Base-by-base conservation (phyloP, 1,140 invertebrate species). In the Euschistus heros region DNA sequence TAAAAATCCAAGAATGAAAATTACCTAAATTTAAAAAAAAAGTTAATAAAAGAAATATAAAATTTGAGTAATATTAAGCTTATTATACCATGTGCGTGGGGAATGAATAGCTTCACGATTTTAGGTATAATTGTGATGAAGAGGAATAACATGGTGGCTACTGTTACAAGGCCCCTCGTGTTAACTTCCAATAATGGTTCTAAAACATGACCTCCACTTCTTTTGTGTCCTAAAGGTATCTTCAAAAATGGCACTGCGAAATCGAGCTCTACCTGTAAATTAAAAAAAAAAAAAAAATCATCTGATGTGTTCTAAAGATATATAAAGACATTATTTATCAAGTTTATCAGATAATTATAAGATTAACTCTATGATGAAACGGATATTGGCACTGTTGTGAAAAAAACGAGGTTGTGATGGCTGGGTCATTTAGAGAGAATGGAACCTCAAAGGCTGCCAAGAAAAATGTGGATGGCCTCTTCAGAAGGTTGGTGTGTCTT, bases 241-340 rank as follows among this genome's bases (percentile, higher is more conserved):
- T 62, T 47, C n/a, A 66, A n/a, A 27, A 66, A 66, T 37, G 65
- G 65, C 20, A 66, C 42, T 1, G 65, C 20, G 20, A 66, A 66
- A 27, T 66, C 65, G 10, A 66, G 42, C 50, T 66, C 65, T 8
- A 66, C 50, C 65, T 66, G 60, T 14, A 62, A 62, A 64, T 27
- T 7, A 22, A 10, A 42, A 46, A 44, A 33, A 10, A 27, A 54
- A 7, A 26, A n/a, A n/a, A n/a, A n/a, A n/a, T n/a, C n/a, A n/a
- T n/a, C n/a, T n/a, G n/a, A n/a, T n/a, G n/a, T n/a, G n/a, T n/a
- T n/a, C n/a, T n/a, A n/a, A n/a, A n/a, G n/a, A n/a, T n/a, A n/a
- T n/a, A n/a, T n/a, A n/a, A n/a, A n/a, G n/a, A n/a, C n/a, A n/a
- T n/a, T n/a, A n/a, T n/a, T n/a, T n/a, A n/a, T n/a, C n/a, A n/a